phyloP scores from a whole-genome alignment of 2,888 invertebrate species.

The Tinea pellionella region DNA sequence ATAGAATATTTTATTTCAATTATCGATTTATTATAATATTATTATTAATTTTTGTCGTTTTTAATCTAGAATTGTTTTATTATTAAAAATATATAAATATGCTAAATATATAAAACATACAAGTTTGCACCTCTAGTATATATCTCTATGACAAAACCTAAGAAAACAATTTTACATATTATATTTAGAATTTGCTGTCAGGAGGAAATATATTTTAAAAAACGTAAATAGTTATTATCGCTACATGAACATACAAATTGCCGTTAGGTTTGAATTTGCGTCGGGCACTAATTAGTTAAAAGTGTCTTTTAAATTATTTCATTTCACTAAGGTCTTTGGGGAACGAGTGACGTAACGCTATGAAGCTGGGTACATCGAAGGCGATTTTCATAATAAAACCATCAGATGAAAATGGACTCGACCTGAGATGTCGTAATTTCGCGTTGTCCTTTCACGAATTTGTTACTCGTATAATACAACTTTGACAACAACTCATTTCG shows the following conservation, averaged over 20 bases:
- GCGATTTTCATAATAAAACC: constrained; percentile 58
- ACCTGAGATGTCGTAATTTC: constrained; percentile 30
- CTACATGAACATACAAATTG: not conserved
- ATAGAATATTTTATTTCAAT: too few relatives aligned
- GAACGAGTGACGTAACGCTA: constrained; percentile 1
- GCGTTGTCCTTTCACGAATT: constrained; percentile 35
- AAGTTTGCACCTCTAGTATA: too few relatives aligned
- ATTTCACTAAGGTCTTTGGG: not conserved
- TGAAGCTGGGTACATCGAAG: constrained; percentile 21
- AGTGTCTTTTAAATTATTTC: not conserved
- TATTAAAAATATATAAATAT: too few relatives aligned
- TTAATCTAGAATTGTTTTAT: too few relatives aligned
- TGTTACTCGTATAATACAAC: constrained; percentile 26
- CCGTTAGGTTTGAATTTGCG: not conserved
- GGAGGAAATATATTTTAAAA: too few relatives aligned
- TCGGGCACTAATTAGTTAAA: constrained; percentile 1
- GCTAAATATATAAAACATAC: too few relatives aligned
- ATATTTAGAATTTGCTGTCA: too few relatives aligned
- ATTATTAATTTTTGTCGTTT: too few relatives aligned
- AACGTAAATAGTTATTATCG: too few relatives aligned
- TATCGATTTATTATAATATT: too few relatives aligned
- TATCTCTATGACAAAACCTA: too few relatives aligned
- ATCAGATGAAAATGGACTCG: constrained; percentile 45
- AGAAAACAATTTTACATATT: too few relatives aligned
- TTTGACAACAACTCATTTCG: not conserved